Evolutionary conservation across 2,113 vertebrate genomes (phyloP), one percentile per base, ranked within the genome.

Genomic region (Motacilla tschutschensis): DNA sequence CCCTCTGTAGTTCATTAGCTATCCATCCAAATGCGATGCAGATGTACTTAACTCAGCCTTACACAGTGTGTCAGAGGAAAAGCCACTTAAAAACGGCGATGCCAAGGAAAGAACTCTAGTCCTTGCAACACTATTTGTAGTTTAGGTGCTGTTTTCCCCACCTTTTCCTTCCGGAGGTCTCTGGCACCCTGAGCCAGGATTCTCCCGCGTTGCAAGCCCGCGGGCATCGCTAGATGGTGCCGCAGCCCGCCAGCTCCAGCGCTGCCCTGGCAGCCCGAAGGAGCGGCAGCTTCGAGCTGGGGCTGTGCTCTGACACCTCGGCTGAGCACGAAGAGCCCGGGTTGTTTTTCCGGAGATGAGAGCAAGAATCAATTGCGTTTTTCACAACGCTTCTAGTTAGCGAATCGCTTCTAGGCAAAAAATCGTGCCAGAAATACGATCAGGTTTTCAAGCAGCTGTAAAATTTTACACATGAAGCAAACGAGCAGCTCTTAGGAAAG

Each of bases 221-320:
- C 41, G 13, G 44, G n/a, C 60, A 81, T 73, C 95, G 77, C 91
- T 90, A 93, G 92, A 36, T 93, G 92, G 94, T 79, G 89, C 74
- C 62, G 50, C 60, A 63, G 48, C 8, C 80, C 48, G 64, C 28
- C 25, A 26, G 38, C 66, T 43, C 57, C 51, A 24, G 74, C 53
- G 0, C 28, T 28, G 12, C 16, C 13, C 21, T 31, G 7, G 12
- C 78, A 53, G 25, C 17, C 17, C 0, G 18, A 0, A 19, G 35
- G 10, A 51, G 13, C 2, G 2, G 2, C 38, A 26, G 29, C 47
- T 24, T 1, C 29, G 1, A 16, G 48, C 28, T 41, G 50, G 0
- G 3, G 4, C 20, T 17, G 12, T 2, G 74, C 11, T 12, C 33
- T 7, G 28, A 8, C 15, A 6, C 26, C 48, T 16, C 2, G 9